phyloP scores from a whole-genome alignment of 1,140 invertebrate genomes.

The Lucilia sericata region DNA sequence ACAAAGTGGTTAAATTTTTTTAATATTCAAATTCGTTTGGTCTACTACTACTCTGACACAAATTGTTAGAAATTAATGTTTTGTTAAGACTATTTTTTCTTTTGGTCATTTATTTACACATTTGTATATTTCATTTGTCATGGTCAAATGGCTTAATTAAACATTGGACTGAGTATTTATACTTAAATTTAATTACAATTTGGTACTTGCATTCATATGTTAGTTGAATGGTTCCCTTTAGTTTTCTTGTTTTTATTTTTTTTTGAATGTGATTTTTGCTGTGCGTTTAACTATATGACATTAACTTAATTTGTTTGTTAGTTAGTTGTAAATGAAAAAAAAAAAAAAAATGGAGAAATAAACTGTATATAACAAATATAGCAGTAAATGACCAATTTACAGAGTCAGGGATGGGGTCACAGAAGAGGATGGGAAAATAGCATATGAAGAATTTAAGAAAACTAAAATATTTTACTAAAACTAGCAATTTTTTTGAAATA shows the following conservation, averaged over 20 bases:
- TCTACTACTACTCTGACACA: neutral
- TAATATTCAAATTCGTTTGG: too few relatives aligned
- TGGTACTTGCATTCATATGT: neutral
- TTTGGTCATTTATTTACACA: neutral
- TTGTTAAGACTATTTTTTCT: neutral
- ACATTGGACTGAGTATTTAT: neutral
- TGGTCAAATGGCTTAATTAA: constrained; percentile 22
- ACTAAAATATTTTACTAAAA: too few relatives aligned
- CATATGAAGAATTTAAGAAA: too few relatives aligned
- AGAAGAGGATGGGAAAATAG: too few relatives aligned
- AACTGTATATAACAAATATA: neutral
- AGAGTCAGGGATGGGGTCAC: neutral
- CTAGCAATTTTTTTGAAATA: too few relatives aligned
- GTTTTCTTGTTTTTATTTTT: neutral
- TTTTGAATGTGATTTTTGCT: neutral
- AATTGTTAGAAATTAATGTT: neutral
- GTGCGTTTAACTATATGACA: neutral
- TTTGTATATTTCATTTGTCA: neutral
- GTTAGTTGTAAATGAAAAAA: neutral
- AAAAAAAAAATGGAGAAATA: neutral
- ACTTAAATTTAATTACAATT: constrained; percentile 9
- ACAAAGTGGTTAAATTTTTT: too few relatives aligned
- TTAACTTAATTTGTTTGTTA: constrained; percentile 11
- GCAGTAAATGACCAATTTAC: constrained; percentile 7
- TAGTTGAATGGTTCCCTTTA: neutral